Evolutionary conservation across 2,797 vertebrate genomes (phyloP), one percentile per base, ranked within the genome.

Genomic region (Phataginus tetradactyla): DNA sequence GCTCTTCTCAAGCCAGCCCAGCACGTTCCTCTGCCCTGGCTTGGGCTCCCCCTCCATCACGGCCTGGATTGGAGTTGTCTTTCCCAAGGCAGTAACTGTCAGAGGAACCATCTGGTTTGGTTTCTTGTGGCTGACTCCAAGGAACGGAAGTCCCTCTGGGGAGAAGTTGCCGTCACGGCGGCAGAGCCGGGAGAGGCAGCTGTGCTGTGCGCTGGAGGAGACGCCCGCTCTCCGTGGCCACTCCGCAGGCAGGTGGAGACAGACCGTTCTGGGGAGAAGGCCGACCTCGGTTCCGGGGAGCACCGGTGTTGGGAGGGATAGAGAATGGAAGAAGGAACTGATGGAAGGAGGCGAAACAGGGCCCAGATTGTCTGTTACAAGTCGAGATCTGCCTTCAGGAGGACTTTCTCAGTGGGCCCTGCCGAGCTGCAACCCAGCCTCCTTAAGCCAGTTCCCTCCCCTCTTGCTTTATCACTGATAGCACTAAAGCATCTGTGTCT

Each of bases 81-180:
- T 96, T 81, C 97, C 96, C 96, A 84, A 96, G 96, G 95, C 68
- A 96, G 86, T 59, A 75, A 42, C 97, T 98, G 97, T 97, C 97
- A 98, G 96, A 95, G 93, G 90, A 97, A n/a, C 27, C 6, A 72
- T 87, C 96, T 98, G 95, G 92, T 49, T 53, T 55, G 77, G 86
- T 97, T 98, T 98, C 98, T 98, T 92, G 87, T 96, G 97, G 88
- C 97, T 91, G 53, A 89, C 94, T 97, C 29, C 69, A 71, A 97
- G 98, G 96, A 98, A 95, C 96, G 75, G 71, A 90, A 81, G 86
- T 83, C 7, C 95, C 97, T 93, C 78, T 4, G 14, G 96, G 94
- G 96, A 68, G 64, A 72, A 84, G 84, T 7, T 1, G 9, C 45
- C 53, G 8, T 15, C 39, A 4, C 45, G 23, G 74, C 53, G 37